Evolutionary conservation across 2,888 invertebrate species (phyloP), one percentile per base, ranked within the genome.

Genomic region (Drosophila rubida): DNA sequence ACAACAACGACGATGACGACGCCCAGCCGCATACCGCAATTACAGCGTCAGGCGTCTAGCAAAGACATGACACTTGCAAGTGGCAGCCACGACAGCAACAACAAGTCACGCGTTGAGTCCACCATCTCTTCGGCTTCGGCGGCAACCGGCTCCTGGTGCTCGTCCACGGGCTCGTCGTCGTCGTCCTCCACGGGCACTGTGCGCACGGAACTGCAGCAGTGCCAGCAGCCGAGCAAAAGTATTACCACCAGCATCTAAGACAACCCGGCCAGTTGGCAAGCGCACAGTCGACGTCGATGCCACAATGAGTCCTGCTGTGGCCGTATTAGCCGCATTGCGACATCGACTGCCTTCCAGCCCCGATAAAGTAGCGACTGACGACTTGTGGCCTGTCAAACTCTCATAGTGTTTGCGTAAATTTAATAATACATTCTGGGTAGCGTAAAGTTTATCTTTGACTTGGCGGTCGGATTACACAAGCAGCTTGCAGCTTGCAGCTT

Each of bases 171-270:
- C 7, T 69, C 79, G 7, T 79, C 90, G 30, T 78, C 91, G 3
- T 87, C 90, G 9, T 89, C 84, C 3, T 92, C 92, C 32, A 91
- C 91, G 2, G 91, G 89, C 59, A 92, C 92, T 4, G 92, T 92
- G 62, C 90, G 91, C 80, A 92, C 92, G 32, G 91, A 92, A 66
- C 69, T 92, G 67, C 88, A 90, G 68, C 90, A 91, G 49, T 51
- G 53, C 32, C 72, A 64, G 35, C 71, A 68, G 51, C 66, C 71
- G 4, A 62, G 75, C 41, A 75, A 69, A 70, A 74, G 74, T 62
- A 83, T 87, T 55, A 82, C 86, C 11, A 87, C 88, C 42, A 82
- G 81, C 51, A 85, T 83, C 63, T 83, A 81, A 80, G 61, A 49
- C 49, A 53, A 4, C 41, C 42, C 42, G 19, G 51, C 44, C 23